phyloP scores from a whole-genome alignment of 2,888 invertebrate genomes.

The Athalia circularis region DNA sequence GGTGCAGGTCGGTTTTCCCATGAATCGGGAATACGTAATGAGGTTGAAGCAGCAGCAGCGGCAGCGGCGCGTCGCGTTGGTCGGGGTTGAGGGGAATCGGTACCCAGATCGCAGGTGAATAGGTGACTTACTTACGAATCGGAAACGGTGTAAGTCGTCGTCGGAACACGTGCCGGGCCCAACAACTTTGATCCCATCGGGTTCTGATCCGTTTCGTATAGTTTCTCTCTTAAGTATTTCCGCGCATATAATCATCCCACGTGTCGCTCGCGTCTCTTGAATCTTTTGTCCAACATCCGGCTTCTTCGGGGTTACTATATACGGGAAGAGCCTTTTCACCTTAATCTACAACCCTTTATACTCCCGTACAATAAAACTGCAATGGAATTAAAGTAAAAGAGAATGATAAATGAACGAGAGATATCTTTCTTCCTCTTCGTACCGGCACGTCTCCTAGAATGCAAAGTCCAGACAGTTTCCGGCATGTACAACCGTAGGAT shows the following conservation, averaged over 20 bases:
- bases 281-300: slow-evolving; percentile 30
- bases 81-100: background rate
- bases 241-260: slow-evolving; percentile 1
- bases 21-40: slow-evolving; percentile 29
- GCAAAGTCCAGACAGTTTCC: background rate
- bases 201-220: background rate
- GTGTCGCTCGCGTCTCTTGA: slow-evolving; percentile 20
- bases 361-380: background rate
- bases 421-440: background rate
- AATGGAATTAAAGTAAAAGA: slow-evolving; percentile 20
- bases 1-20: background rate
- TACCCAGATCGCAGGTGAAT: slow-evolving; percentile 19
- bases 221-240: background rate
- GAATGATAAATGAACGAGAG: background rate
- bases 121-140: slow-evolving; percentile 36
- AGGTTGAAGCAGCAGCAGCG: background rate
- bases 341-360: slow-evolving; percentile 14
- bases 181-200: slow-evolving; percentile 29
- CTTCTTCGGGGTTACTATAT: background rate
- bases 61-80: no score
- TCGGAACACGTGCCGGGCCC: background rate
- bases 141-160: slow-evolving; percentile 23
- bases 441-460: no score
- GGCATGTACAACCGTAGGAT: background rate
- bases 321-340: slow-evolving; percentile 19